Base-by-base conservation (phyloP, 2,797 vertebrate species). In the Rhyacichthys aspro region DNA sequence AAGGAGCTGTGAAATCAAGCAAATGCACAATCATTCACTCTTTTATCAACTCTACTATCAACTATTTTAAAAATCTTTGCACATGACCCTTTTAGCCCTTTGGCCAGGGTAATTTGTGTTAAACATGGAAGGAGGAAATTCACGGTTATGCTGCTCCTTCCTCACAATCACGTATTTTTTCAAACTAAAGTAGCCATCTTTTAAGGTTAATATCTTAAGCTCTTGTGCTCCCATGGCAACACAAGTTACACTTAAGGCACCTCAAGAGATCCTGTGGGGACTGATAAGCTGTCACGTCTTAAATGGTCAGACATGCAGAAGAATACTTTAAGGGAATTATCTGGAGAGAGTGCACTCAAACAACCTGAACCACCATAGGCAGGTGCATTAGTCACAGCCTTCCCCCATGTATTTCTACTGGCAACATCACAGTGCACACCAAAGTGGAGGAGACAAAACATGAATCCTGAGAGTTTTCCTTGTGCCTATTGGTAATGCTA, bases 1-100 rank as follows among this genome's bases (percentile, higher is more conserved):
- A 70, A 79, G 55, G 46, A 73, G 77, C 72, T 63, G 65, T 79
- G 76, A 86, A 80, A 83, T 79, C 43, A 55, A 63, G 59, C 41
- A 43, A 54, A 55, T 74, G 47, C 59, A 45, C 57, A 48, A 63
- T 70, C 49, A 55, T 23, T 59, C 60, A 19, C 15, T 41, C 70
- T 59, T 68, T 72, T 63, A 79, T 70, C 49, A 34, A 59, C 63
- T 44, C 12, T 1, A 49, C 5, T 67, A 44, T 55, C 16, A 10
- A 48, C 59, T 74, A 12, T 8, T 38, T 38, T 38, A 4, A 28
- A 28, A 28, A 23, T 17, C 43, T 34, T 59, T 53, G 61, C 55
- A 66, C 32, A 18, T 6, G 14, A 59, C 23, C 38, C 45, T 15
- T 69, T 68, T 57, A 78, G 76, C 73, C 67, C 54, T 54, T 57